Percentiles rank a stretch among this genome's conserved stretches.
phyloP scores from a whole-genome alignment of 2,797 vertebrate species.

The Protonibea diacanthus region DNA sequence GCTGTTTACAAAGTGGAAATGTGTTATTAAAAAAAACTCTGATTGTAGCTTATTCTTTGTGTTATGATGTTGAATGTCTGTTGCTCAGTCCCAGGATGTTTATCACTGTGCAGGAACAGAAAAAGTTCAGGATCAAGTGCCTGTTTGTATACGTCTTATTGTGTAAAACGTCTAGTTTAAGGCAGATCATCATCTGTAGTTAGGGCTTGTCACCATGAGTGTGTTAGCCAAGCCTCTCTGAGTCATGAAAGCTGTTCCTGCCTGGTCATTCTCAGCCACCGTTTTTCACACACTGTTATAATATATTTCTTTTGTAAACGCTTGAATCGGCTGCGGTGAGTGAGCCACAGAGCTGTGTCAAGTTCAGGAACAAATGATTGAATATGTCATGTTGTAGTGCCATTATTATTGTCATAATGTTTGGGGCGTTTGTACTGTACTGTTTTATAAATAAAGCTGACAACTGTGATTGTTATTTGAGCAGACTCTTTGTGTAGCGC shows the following conservation, averaged over 20 bases:
- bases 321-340: background rate
- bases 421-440: background rate
- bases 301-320: background rate
- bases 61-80: slow-evolving; percentile 23
- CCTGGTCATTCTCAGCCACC: slow-evolving; percentile 12
- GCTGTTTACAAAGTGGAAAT: slow-evolving; percentile 17
- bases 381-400: background rate
- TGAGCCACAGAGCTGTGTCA: slow-evolving; percentile 10
- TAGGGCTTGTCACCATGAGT: slow-evolving; percentile 4
- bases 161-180: slow-evolving; percentile 16
- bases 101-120: slow-evolving; percentile 1
- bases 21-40: slow-evolving; percentile 11
- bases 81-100: slow-evolving; percentile 21
- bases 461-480: background rate
- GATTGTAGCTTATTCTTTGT: slow-evolving; percentile 4
- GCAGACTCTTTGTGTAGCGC: background rate
- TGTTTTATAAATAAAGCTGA: slow-evolving; percentile 41
- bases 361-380: slow-evolving; percentile 15
- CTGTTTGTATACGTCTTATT: slow-evolving; percentile 41
- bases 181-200: slow-evolving; percentile 17
- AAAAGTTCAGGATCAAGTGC: slow-evolving; percentile 28
- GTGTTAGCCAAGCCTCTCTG: slow-evolving; percentile 29
- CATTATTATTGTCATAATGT: background rate
- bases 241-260: slow-evolving; percentile 37
- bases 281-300: slow-evolving; percentile 1